phyloP scores from a whole-genome alignment of 2,888 invertebrate species.

The Anthophora plumipes region DNA sequence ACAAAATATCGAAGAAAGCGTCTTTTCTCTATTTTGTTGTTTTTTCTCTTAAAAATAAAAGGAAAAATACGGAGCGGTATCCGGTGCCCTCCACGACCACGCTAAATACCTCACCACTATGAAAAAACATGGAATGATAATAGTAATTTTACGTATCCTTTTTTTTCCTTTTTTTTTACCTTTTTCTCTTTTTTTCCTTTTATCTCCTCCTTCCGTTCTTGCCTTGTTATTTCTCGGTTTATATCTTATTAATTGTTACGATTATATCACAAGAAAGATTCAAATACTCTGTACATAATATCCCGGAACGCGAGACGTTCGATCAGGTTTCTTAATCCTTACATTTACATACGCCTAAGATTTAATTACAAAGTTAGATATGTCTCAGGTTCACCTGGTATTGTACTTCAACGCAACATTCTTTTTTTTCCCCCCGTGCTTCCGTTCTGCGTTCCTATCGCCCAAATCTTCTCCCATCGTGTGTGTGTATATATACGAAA shows the following conservation, averaged over 20 bases:
- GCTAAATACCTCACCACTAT: slow-evolving; percentile 72
- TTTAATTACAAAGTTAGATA: slow-evolving; percentile 84
- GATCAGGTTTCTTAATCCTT: slow-evolving; percentile 69
- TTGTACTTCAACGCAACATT: slow-evolving; percentile 84
- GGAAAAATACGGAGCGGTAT: slow-evolving; percentile 19
- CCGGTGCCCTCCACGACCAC: slow-evolving; percentile 50
- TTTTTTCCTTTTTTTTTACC: background rate
- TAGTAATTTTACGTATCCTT: slow-evolving; percentile 58
- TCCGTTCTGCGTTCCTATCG: slow-evolving; percentile 30
- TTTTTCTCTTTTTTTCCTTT: too few species aligned
- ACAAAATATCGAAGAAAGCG: background rate
- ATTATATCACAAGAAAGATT: slow-evolving; percentile 85
- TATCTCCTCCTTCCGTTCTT: slow-evolving; percentile 4
- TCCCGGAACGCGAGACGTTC: slow-evolving; percentile 60
- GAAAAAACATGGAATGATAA: slow-evolving; percentile 76
- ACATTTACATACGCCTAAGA: slow-evolving; percentile 74
- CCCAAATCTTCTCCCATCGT: background rate
- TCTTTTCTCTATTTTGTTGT: slow-evolving; percentile 1
- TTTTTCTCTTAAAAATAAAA: too few species aligned
- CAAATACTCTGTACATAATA: slow-evolving; percentile 84
- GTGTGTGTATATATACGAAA: too few species aligned
- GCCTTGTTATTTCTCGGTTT: slow-evolving; percentile 66
- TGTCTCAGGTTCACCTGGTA: slow-evolving; percentile 83
- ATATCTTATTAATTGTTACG: slow-evolving; percentile 82
- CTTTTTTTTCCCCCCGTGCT: slow-evolving; percentile 70